Conservation (phyloP, 2,797 vertebrate species). For the Pseudocheirus occidentalis region DNA sequence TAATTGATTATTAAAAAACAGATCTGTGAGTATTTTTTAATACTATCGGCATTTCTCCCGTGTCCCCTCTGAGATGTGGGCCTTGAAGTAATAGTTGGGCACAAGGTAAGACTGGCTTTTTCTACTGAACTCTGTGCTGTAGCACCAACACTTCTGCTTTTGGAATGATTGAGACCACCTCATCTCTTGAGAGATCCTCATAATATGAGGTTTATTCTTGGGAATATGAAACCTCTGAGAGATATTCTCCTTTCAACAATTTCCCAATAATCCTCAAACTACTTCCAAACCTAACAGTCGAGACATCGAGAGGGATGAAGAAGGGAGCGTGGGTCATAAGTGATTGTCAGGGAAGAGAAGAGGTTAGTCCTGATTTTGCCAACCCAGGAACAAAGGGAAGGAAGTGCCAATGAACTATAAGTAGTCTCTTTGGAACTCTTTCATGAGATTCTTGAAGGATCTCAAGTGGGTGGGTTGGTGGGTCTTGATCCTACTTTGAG, state of each 20-base stretch:
- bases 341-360: neutral
- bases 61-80: neutral
- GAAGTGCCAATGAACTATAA: neutral
- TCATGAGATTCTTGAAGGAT: neutral
- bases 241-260: neutral
- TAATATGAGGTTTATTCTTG: neutral
- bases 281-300: neutral
- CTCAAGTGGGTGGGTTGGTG: neutral
- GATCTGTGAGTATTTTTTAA: neutral
- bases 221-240: neutral
- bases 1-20: neutral
- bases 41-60: neutral
- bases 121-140: neutral
- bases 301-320: neutral
- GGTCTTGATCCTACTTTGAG: neutral
- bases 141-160: rapidly evolving
- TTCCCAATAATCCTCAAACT: neutral
- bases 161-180: neutral
- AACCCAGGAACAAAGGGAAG: neutral
- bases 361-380: neutral
- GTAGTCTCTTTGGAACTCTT: neutral
- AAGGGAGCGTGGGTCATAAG: neutral
- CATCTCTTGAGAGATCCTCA: neutral
- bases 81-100: neutral
- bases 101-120: neutral